Evolutionary conservation across 1,140 invertebrate genomes (phyloP).

Genomic region (Melipona quadrifasciata): DNA sequence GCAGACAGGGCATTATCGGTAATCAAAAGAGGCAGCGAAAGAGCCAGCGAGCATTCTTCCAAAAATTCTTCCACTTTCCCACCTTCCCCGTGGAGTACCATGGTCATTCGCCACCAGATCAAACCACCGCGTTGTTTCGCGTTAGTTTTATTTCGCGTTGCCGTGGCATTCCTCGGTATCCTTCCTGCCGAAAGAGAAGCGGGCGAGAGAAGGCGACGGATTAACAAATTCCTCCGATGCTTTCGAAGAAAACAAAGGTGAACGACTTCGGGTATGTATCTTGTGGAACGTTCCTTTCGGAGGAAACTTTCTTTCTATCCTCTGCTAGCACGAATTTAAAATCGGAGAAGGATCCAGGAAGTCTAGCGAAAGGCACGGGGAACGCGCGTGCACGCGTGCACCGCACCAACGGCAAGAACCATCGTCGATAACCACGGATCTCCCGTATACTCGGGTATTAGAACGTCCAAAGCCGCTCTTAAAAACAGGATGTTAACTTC

Average conservation of each 20-base stretch:
- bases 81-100: not conserved
- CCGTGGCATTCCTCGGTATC: slow-evolving; percentile 7
- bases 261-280: not conserved
- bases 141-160: slow-evolving; percentile 35
- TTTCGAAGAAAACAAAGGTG: not conserved
- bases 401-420: not conserved
- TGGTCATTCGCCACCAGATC: not conserved
- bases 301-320: not conserved
- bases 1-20: slow-evolving; percentile 3
- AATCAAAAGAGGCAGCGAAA: not conserved
- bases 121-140: slow-evolving; percentile 1
- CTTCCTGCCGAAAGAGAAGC: not conserved
- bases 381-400: too few species aligned
- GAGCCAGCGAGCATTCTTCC: slow-evolving; percentile 16
- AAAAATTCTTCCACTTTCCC: not conserved
- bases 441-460: not conserved
- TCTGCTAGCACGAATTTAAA: not conserved
- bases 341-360: not conserved
- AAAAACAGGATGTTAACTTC: slow-evolving; percentile 11
- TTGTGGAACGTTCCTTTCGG: not conserved
- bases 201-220: too few species aligned
- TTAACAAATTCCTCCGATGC: slow-evolving; percentile 35
- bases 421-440: slow-evolving; percentile 12
- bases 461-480: not conserved
- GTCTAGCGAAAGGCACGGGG: not conserved